Conservation (phyloP, 2,797 vertebrate genomes). For the Typhlichthys eigenmanni region DNA sequence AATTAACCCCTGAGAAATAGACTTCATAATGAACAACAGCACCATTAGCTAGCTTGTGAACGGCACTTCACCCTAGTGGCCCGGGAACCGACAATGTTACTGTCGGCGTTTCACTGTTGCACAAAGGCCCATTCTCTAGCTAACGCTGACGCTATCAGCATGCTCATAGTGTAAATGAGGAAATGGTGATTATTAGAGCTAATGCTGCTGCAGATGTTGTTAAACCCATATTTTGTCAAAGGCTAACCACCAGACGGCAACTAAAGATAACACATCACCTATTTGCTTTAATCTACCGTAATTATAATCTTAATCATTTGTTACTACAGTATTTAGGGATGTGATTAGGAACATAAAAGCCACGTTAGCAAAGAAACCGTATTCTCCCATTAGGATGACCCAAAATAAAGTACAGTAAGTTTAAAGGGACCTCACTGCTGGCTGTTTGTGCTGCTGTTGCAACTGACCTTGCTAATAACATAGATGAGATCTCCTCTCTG, state of each 20-base stretch:
- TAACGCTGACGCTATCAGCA: conserved; percentile 59
- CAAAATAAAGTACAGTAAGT: conserved; percentile 11
- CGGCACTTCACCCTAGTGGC: conserved; percentile 73
- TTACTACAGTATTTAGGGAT: conserved; percentile 21
- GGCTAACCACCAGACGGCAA: neutral
- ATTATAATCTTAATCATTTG: conserved; percentile 25
- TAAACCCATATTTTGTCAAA: conserved; percentile 50
- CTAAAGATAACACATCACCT: conserved; percentile 44
- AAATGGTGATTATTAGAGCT: conserved; percentile 47
- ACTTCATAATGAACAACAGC: conserved; percentile 82
- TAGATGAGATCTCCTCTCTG: conserved; percentile 89
- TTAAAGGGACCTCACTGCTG: conserved; percentile 13
- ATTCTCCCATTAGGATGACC: conserved; percentile 16
- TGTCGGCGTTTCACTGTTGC: conserved; percentile 46
- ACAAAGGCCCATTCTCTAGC: conserved; percentile 24
- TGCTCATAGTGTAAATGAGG: conserved; percentile 50
- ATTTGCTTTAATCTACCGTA: conserved; percentile 36
- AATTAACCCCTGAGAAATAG: conserved; percentile 84
- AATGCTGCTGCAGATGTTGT: conserved; percentile 49
- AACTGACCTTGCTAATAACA: conserved; percentile 92
- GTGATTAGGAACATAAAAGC: conserved; percentile 12
- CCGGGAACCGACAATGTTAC: conserved; percentile 52
- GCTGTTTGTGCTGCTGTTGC: conserved; percentile 13
- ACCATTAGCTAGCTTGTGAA: conserved; percentile 76
- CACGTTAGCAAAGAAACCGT: conserved; percentile 14